A percentile compares a stretch with the other conserved stretches of the same genome.
phyloP scores from a whole-genome alignment of 2,113 vertebrate genomes.

The Alaudala cheleensis region DNA sequence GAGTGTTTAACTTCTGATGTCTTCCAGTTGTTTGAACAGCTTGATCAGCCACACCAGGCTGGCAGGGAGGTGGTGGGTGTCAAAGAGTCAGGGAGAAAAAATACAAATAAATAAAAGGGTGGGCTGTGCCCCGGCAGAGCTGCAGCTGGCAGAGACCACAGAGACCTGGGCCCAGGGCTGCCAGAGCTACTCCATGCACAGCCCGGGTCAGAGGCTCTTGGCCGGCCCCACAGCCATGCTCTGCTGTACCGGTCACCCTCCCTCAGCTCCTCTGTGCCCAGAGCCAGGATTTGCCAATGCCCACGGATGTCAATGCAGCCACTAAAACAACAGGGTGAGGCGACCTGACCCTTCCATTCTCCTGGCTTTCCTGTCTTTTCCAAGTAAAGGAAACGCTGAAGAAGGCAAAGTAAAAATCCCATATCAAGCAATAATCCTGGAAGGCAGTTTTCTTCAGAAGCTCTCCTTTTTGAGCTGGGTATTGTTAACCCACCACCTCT shows the following conservation, averaged over 20 bases:
- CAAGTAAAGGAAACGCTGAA: neutral
- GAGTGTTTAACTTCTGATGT: constrained; percentile 99
- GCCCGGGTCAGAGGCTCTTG: neutral
- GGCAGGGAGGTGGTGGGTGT: constrained; percentile 76
- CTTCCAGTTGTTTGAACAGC: constrained; percentile 99
- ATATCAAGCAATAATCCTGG: neutral
- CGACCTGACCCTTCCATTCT: rapidly evolving
- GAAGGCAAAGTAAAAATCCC: neutral
- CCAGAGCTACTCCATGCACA: neutral
- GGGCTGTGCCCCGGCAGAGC: neutral
- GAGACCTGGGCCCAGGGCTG: neutral
- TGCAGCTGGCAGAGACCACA: neutral
- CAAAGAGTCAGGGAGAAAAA: constrained; percentile 65
- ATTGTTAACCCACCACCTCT: neutral
- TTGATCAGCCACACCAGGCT: constrained; percentile 94
- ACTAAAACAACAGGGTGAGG: neutral
- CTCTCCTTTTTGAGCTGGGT: neutral
- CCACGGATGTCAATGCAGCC: rapidly evolving
- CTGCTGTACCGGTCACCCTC: neutral
- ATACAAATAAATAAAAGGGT: constrained; percentile 1
- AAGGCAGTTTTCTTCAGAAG: neutral
- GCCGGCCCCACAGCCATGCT: neutral
- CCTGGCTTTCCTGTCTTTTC: neutral
- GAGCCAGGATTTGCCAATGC: neutral
- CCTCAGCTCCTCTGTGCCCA: neutral